Base-by-base conservation (phyloP, 2,888 invertebrate species). In the Polylopha cassiicola region DNA sequence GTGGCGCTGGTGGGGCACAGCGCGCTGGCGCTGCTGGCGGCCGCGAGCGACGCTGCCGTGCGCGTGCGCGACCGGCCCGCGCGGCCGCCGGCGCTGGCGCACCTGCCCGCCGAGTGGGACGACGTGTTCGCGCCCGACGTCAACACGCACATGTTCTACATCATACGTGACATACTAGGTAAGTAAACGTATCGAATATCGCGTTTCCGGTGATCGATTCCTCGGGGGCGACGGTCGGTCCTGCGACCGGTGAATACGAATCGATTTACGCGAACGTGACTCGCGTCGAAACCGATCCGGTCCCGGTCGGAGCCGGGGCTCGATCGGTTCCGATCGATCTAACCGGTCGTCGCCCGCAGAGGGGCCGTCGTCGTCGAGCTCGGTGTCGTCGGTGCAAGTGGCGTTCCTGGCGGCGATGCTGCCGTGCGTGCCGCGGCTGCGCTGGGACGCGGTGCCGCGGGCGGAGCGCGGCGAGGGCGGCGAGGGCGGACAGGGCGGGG, bases 101-200 rank as follows among this genome's bases (percentile, higher is more conserved):
- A 69, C 50, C 87, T 89, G 30, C 61, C 85, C 14, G 82, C 87
- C 34, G 95, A 95, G 77, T 95, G 95, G 95, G 73, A 78, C 31
- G 91, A 93, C 67, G 87, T 95, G 37, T 93, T 95, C 76, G 87
- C 89, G 43, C 88, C 89, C 33, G 90, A 90, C 51, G 75, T 91
- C 21, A 87, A 87, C 57, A 55, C 58, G 31, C 80, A 82, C 46
- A 55, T 91, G 8, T 65, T 88, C 26, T 71, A 80, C 26, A 55
- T 88, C 10, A 9, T 56, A 0, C 5, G 50, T 8, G 34, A 46
- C 3, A 46, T 70, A n/a, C 52, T 79, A 3, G 54, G 77, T 76
- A 18, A 53, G 62, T 43, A 3, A 4, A 1, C 1, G 5, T 10
- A 7, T 6, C 11, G 9, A n/a, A n/a, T n/a, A n/a, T n/a, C n/a